Percentiles rank a stretch among this genome's conserved stretches.
Conservation (phyloP, 1,140 invertebrate genomes). For the Pemphigus obesinymphae region DNA sequence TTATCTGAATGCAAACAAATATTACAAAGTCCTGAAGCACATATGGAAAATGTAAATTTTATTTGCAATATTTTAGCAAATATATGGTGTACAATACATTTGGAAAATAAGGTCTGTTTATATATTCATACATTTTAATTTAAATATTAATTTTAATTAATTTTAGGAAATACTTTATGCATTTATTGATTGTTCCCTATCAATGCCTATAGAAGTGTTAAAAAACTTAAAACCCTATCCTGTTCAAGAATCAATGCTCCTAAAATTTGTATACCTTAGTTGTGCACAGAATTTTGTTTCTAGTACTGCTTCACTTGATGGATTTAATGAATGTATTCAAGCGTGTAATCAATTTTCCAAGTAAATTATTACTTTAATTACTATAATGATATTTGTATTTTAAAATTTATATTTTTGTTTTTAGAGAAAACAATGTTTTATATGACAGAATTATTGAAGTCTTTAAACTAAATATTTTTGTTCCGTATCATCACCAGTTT, state of each 20-base stretch:
- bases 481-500: slow-evolving; percentile 25
- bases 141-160: background rate
- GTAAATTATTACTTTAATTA: background rate
- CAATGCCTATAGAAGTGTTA: background rate
- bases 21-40: slow-evolving; percentile 16
- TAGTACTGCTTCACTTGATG: background rate
- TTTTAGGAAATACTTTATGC: slow-evolving; percentile 15
- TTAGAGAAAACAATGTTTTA: background rate
- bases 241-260: background rate
- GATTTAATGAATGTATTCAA: background rate
- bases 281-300: slow-evolving; percentile 22
- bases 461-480: background rate
- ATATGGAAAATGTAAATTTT: slow-evolving; percentile 7
- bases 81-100: slow-evolving; percentile 24
- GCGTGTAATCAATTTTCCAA: slow-evolving; percentile 19
- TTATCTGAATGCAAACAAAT: slow-evolving; percentile 24
- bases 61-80: slow-evolving; percentile 18
- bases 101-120: background rate
- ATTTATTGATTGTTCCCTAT: background rate
- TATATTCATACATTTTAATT: background rate
- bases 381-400: background rate
- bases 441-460: background rate
- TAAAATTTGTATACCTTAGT: background rate
- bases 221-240: slow-evolving; percentile 24
- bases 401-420: background rate